These are phyloP conservation scores for Eupithecia insigniata DNA, from an alignment of 2,888 invertebrate species.

Conservation along the genomic window DNA sequence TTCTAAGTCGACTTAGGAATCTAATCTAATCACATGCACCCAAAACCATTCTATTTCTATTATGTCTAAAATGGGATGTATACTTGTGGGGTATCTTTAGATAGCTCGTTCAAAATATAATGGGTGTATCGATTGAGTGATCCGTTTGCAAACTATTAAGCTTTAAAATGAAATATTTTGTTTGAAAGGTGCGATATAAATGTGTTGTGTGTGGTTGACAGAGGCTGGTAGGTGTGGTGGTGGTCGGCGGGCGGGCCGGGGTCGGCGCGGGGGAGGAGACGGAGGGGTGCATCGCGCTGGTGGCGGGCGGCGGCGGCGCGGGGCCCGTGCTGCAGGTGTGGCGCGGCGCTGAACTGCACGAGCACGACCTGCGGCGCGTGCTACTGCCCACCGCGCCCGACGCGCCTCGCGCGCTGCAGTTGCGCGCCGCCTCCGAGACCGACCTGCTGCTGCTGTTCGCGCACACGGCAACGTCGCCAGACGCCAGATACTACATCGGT, in stretches of 20 bases:
- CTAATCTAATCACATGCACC: too few relatives aligned
- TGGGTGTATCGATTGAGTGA: too few relatives aligned
- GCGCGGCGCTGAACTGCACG: slow-evolving; percentile 89
- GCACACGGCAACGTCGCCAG: background rate
- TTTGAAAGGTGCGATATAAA: too few relatives aligned
- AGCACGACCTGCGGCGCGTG: slow-evolving; percentile 89
- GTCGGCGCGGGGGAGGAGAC: slow-evolving; percentile 80
- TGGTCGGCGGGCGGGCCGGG: slow-evolving; percentile 85
- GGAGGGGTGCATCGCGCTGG: slow-evolving; percentile 77
- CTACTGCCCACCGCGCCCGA: slow-evolving; percentile 62
- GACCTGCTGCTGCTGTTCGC: background rate
- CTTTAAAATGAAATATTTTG: too few relatives aligned
- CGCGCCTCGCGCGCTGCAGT: slow-evolving; percentile 5
- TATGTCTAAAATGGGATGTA: too few relatives aligned
- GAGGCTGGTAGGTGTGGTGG: slow-evolving; percentile 87
- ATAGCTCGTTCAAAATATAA: too few relatives aligned
- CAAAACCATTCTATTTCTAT: too few relatives aligned
- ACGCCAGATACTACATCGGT: background rate
- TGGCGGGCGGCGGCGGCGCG: slow-evolving; percentile 81
- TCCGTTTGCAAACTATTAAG: too few relatives aligned
- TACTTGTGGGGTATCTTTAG: too few relatives aligned
- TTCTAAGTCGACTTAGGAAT: too few relatives aligned
- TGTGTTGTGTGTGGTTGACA: background rate
- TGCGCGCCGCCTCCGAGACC: background rate
- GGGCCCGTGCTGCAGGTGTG: slow-evolving; percentile 94